Evolutionary conservation across 2,888 invertebrate species (phyloP).

Genomic region (Cephus sareptanus): DNA sequence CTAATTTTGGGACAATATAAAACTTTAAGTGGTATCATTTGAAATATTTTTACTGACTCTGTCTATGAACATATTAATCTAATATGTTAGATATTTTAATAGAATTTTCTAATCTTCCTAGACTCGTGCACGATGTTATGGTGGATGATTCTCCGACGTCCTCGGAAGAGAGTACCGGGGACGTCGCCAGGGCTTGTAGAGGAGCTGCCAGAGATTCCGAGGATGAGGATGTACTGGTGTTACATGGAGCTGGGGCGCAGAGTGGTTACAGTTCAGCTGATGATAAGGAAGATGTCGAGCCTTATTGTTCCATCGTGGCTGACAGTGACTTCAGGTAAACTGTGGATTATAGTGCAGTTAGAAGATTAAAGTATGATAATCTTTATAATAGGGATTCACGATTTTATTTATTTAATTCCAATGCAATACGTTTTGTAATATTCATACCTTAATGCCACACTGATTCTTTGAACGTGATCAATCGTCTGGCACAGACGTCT

Average conservation of each 20-base stretch:
- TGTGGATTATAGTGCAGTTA: not conserved
- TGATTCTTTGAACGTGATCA: too few species aligned
- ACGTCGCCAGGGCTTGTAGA: slow-evolving; percentile 65
- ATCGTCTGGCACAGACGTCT: too few species aligned
- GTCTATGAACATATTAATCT: not conserved
- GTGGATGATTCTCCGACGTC: slow-evolving; percentile 85
- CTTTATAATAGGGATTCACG: not conserved
- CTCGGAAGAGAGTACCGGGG: slow-evolving; percentile 80
- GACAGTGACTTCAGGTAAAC: slow-evolving; percentile 62
- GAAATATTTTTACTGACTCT: not conserved
- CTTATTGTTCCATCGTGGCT: slow-evolving; percentile 59
- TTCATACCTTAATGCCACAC: too few species aligned
- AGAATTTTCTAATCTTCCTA: slow-evolving; percentile 54
- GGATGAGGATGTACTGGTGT: slow-evolving; percentile 57
- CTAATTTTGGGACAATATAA: not conserved
- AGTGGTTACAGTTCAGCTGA: slow-evolving; percentile 59
- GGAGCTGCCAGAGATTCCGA: slow-evolving; percentile 56
- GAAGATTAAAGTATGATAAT: not conserved
- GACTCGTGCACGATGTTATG: slow-evolving; percentile 85
- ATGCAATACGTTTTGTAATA: too few species aligned
- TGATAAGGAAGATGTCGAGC: slow-evolving; percentile 60
- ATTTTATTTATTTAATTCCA: too few species aligned
- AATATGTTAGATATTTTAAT: not conserved
- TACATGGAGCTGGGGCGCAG: slow-evolving; percentile 51
- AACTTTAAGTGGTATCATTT: not conserved